Percentiles rank a stretch among this genome's conserved stretches.
Conservation (phyloP, 2,113 vertebrate species). For the Myodes glareolus region DNA sequence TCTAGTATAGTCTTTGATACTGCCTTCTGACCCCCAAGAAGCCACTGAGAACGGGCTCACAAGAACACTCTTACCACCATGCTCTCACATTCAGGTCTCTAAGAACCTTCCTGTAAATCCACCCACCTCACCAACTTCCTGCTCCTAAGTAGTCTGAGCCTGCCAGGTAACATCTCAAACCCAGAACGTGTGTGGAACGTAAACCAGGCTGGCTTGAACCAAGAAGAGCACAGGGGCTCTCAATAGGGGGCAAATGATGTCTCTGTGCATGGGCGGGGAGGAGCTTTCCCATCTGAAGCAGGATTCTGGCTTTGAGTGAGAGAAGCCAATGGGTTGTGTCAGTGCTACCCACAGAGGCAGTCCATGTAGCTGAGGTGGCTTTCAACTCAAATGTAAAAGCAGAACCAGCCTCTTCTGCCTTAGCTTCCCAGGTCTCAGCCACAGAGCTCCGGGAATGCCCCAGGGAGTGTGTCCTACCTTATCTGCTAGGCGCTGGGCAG, state of each 20-base stretch:
- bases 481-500: conserved; percentile 91
- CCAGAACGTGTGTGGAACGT: not conserved
- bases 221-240: not conserved
- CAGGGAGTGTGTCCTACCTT: conserved; percentile 87
- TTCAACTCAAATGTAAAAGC: not conserved
- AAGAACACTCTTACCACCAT: not conserved
- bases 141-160: not conserved
- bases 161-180: not conserved
- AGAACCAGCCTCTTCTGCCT: not conserved
- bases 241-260: not conserved
- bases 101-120: not conserved
- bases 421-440: not conserved
- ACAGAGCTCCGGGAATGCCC: not conserved
- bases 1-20: not conserved
- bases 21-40: not conserved
- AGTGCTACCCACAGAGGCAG: not conserved
- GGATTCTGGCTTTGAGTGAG: not conserved
- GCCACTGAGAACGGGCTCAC: not conserved
- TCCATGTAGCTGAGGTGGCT: rapidly evolving
- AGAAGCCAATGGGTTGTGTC: not conserved
- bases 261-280: not conserved
- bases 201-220: not conserved
- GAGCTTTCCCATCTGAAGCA: not conserved
- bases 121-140: rapidly evolving
- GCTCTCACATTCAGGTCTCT: not conserved